Percentiles rank a stretch among this genome's conserved stretches.
phyloP scores from a whole-genome alignment of 1,140 invertebrate genomes.

The Atta colombica region DNA sequence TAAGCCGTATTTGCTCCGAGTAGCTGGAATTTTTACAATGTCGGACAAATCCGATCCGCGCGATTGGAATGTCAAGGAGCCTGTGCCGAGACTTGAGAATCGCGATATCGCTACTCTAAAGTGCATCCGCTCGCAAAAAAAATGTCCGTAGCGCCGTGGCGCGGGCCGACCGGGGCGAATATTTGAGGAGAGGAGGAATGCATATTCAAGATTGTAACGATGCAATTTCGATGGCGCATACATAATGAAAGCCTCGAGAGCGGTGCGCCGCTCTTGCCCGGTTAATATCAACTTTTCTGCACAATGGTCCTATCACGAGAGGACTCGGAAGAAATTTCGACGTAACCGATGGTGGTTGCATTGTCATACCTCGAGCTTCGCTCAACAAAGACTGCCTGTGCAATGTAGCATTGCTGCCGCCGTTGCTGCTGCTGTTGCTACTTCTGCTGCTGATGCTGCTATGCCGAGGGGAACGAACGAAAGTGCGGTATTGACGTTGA shows the following conservation, averaged over 20 bases:
- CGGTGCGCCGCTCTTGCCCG: conserved; percentile 37
- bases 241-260: conserved; percentile 58
- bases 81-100: conserved; percentile 9
- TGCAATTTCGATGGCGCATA: conserved; percentile 64
- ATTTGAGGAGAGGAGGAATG: conserved; percentile 30
- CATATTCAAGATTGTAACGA: conserved; percentile 63
- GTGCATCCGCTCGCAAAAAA: conserved; percentile 11
- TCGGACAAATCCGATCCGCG: conserved; percentile 53
- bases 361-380: conserved; percentile 55
- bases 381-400: conserved; percentile 60
- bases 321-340: conserved; percentile 62
- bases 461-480: conserved; percentile 37
- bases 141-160: conserved; percentile 24
- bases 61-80: conserved; percentile 50
- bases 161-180: conserved; percentile 13
- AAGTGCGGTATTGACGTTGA: conserved; percentile 58
- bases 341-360: conserved; percentile 62
- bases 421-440: not conserved
- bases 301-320: conserved; percentile 62
- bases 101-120: conserved; percentile 4
- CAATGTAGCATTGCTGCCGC: conserved; percentile 10
- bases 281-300: conserved; percentile 64
- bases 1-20: conserved; percentile 14
- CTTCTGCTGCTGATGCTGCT: not conserved
- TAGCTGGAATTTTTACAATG: conserved; percentile 14